Base-by-base conservation (phyloP, 1,140 invertebrate species). In the Eupeodes corollae region DNA sequence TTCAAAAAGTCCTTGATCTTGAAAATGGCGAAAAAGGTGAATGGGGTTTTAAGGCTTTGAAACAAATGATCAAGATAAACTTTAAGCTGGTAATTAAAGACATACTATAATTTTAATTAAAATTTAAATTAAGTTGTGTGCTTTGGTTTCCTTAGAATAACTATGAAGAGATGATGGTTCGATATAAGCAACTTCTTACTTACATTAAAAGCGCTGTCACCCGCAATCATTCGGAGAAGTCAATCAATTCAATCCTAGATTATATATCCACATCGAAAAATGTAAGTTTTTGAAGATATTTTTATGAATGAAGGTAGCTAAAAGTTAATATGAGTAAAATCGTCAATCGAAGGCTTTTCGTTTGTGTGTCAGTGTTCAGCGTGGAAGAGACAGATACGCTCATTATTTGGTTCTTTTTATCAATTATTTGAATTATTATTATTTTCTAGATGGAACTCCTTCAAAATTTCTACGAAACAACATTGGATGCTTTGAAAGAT, bases 31-130 rank as follows among this genome's bases (percentile, higher is more conserved):
- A 98, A 56, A 99, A 99, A 73, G 96, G 96, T 41, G 97, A 99
- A 79, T 99, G 96, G 96, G 97, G 97, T 0, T 99, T 99, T 63
- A 99, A 98, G 77, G 96, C 97, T n/a, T 75, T 99, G 1, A 99
- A 99, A 70, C 97, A 99, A 71, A 99, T 99, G 95, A 98, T 99
- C 39, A 99, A 99, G 78, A 98, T 99, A 45, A 98, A 98, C 71
- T 99, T 99, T 70, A 93, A 91, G 79, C 70, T 98, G 78, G 92
- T 95, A 72, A 58, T 48, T 19, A 13, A 48, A 40, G 12, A 46
- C 1, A 19, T 12, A 19, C 26, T 26, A 42, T 10, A 9, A n/a
- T 26, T 3, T 26, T 26, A 37, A 6, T 37, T 37, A 15, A 42
- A 46, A 50, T 49, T 49, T 21, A 48, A 50, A 40, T 42, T 47